Percentiles rank a stretch among this genome's conserved stretches.
phyloP scores from a whole-genome alignment of 2,113 vertebrate species.

The Saccopteryx bilineata region DNA sequence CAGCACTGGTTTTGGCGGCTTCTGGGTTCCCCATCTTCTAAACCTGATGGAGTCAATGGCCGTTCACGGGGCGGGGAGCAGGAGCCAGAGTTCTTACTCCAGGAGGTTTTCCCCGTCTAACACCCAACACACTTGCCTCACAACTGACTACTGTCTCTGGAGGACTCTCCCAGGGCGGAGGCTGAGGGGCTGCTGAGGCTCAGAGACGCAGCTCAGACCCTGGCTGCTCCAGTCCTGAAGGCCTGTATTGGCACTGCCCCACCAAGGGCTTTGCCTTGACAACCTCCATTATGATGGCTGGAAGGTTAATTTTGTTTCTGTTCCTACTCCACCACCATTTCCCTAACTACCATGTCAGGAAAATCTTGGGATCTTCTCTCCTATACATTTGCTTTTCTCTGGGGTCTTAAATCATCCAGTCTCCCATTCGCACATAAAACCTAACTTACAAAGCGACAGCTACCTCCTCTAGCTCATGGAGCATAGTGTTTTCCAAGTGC shows the following conservation, averaged over 20 bases:
- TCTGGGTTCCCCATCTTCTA: neutral
- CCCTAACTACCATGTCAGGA: neutral
- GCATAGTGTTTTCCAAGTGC: fast-evolving
- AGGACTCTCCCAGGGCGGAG: neutral
- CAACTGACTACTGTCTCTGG: neutral
- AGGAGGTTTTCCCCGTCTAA: neutral
- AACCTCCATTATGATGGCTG: neutral
- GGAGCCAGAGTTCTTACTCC: neutral
- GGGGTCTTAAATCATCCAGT: neutral
- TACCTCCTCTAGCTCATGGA: neutral
- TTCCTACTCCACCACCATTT: neutral
- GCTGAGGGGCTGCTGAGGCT: neutral
- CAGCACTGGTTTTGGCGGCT: neutral
- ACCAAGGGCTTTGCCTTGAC: neutral
- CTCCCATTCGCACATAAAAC: too few species aligned
- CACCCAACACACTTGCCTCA: neutral
- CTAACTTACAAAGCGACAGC: neutral
- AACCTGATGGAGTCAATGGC: neutral
- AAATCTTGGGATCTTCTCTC: neutral
- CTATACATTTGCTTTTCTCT: neutral
- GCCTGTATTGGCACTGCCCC: too few species aligned
- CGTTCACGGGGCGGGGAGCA: neutral
- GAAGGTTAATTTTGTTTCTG: neutral
- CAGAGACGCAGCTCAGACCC: neutral
- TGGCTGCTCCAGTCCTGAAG: neutral